phyloP scores from a whole-genome alignment of 2,888 invertebrate genomes.

The Thereva unica region DNA sequence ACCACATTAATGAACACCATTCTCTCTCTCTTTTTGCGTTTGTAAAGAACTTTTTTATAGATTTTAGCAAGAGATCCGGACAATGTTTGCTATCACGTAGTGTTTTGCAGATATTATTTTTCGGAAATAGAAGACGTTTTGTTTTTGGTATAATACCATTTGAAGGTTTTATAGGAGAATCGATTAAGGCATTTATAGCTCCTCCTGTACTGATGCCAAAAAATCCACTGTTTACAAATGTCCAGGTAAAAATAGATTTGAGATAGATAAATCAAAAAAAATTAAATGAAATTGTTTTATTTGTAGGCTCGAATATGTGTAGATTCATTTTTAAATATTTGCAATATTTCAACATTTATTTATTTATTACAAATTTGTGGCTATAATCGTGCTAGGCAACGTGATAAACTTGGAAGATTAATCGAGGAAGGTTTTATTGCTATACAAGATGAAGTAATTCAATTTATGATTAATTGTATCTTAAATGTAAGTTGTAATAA shows the following conservation, averaged over 20 bases:
- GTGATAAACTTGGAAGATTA: slow-evolving; percentile 88
- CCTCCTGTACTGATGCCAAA: slow-evolving; percentile 85
- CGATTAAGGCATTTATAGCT: slow-evolving; percentile 83
- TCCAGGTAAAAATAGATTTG: slow-evolving; percentile 43
- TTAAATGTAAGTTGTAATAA: background rate
- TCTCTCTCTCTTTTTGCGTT: slow-evolving; percentile 36
- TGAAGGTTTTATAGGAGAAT: slow-evolving; percentile 82
- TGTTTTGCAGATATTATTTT: slow-evolving; percentile 80
- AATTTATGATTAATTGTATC: slow-evolving; percentile 24
- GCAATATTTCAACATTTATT: slow-evolving; percentile 79
- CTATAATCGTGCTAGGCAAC: slow-evolving; percentile 91
- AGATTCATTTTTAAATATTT: slow-evolving; percentile 85
- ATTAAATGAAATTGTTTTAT: slow-evolving; percentile 18
- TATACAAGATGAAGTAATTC: slow-evolving; percentile 86
- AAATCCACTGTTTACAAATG: slow-evolving; percentile 61
- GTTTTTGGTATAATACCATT: slow-evolving; percentile 61
- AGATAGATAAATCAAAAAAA: background rate
- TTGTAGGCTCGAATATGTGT: slow-evolving; percentile 81
- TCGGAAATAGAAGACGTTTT: slow-evolving; percentile 54
- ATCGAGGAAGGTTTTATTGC: slow-evolving; percentile 84
- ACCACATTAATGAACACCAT: background rate
- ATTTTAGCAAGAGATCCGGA: slow-evolving; percentile 82
- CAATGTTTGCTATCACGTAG: slow-evolving; percentile 93
- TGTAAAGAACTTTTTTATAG: slow-evolving; percentile 85
- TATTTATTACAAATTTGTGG: slow-evolving; percentile 87